Evolutionary conservation across 2,888 invertebrate genomes (phyloP), one percentile per base, ranked within the genome.

Genomic region (Hydrotaea cyrtoneurina): DNA sequence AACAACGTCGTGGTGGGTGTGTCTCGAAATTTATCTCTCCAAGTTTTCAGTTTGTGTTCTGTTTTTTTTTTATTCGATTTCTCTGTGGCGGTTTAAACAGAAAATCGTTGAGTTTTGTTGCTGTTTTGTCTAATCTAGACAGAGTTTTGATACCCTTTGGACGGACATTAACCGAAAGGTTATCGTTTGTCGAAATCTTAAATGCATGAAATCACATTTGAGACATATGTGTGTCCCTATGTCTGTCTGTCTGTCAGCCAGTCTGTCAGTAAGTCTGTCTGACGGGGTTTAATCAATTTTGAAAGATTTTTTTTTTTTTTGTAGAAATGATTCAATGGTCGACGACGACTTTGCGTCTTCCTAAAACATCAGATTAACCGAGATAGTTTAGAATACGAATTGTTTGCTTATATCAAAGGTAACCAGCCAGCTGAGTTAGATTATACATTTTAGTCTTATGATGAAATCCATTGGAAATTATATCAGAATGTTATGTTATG

Each of bases 201-300:
- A 62, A 83, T 86, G 87, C 87, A 88, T 87, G 80, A 88, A 76
- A 76, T 72, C 21, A 43, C 26, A 77, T 76, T 66, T 83, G 50
- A 15, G 7, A 13, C 31, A 26, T 31, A 36, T 31, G 36, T 13
- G 15, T 26, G 31, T 62, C n/a, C 59, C 23, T 23, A 59, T 26
- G 59, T 26, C 8, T n/a, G 62, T 36, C 4, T 3, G 15, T 62
- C 5, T 0, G 7, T 62, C 62, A 13, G 59, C 26, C 31, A 31
- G 7, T 62, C 59, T 36, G 36, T 26, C 19, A 7, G 55, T 21
- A 15, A 8, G n/a, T 62, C 62, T 36, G 17, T 26, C 19, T 57
- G 55, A 11, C 55, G 15, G 62, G n/a, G 15, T 62, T 62, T 36
- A 62, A 62, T 62, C 62, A 31, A 31, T 19, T 17, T 59, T 2